Evolutionary conservation across 2,797 vertebrate species (phyloP).

Genomic region (Darevskia nairensis): DNA sequence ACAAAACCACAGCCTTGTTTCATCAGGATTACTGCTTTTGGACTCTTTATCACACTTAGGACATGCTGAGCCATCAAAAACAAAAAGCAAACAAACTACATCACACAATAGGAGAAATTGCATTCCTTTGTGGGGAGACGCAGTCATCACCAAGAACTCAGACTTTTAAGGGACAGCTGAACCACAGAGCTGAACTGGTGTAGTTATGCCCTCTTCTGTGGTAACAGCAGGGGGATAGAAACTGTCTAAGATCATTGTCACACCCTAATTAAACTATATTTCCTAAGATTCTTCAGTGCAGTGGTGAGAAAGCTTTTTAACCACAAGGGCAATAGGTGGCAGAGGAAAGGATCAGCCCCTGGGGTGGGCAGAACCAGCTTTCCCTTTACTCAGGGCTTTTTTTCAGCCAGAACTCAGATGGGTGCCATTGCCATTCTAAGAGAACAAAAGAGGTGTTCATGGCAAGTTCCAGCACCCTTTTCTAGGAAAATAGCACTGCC

Average conservation of each 20-base stretch:
- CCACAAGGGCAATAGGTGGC: too few relatives aligned
- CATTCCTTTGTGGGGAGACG: not conserved
- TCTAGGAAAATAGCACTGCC: too few relatives aligned
- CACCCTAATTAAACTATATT: not conserved
- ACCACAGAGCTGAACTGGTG: not conserved
- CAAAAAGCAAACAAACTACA: not conserved
- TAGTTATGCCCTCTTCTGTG: not conserved
- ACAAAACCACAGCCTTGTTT: slow-evolving; percentile 1
- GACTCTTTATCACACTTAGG: slow-evolving; percentile 19
- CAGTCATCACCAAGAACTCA: not conserved
- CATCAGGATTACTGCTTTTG: not conserved
- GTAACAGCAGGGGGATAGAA: not conserved
- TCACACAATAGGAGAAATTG: slow-evolving; percentile 22
- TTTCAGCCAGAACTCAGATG: too few relatives aligned
- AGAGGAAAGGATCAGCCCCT: too few relatives aligned
- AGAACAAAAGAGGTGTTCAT: too few relatives aligned
- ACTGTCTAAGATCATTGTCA: not conserved
- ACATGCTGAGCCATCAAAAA: slow-evolving; percentile 23
- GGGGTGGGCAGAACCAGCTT: not conserved
- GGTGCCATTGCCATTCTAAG: too few relatives aligned
- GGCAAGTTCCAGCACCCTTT: too few relatives aligned
- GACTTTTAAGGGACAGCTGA: not conserved
- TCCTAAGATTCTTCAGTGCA: not conserved
- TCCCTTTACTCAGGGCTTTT: too few relatives aligned
- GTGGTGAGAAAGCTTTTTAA: not conserved